Evolutionary conservation across 1,140 invertebrate genomes (phyloP), one percentile per base, ranked within the genome.

Genomic region (Asbolus verrucosus): DNA sequence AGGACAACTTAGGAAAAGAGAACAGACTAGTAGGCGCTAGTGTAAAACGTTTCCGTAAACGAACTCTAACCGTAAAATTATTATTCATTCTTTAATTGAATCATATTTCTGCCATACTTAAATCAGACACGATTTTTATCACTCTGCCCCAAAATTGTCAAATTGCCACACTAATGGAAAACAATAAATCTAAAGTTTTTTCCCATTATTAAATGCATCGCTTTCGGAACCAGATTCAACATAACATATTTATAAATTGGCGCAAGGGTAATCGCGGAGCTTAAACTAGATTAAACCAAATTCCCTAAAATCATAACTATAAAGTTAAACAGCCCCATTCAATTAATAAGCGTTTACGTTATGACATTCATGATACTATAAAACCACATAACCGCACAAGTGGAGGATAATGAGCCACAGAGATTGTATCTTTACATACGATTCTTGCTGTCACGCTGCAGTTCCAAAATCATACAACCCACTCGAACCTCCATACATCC

Each of bases 31-130:
- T 54, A 54, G 46, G 46, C 46, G 46, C 46, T 54, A 54, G 46
- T n/a, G 46, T 54, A 54, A 54, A 54, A 54, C 46, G 21, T 54
- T 54, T 54, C 46, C 46, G 46, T 54, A 54, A 46, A 54, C 46
- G 46, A 54, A 54, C 21, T 54, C 19, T 27, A 54, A 9, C 39
- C 46, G 46, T 54, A 31, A 54, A 54, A 54, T 54, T 27, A 54
- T 54, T 54, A 54, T 54, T 24, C 46, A 54, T 54, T 54, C 21
- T 54, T 54, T 54, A 54, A 54, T 54, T 54, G 2, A 54, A 54
- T 27, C 11, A 54, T 54, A 14, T 54, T 24, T 54, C 5, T 27
- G 19, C 18, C 19, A 24, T 54, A 50, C 18, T 18, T 18, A 46
- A 54, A 54, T 54, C 46, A 54, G 8, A 54, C 6, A 13, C 46